Base-by-base conservation (phyloP, 2,888 invertebrate genomes). In the Drosophila lutescens region DNA sequence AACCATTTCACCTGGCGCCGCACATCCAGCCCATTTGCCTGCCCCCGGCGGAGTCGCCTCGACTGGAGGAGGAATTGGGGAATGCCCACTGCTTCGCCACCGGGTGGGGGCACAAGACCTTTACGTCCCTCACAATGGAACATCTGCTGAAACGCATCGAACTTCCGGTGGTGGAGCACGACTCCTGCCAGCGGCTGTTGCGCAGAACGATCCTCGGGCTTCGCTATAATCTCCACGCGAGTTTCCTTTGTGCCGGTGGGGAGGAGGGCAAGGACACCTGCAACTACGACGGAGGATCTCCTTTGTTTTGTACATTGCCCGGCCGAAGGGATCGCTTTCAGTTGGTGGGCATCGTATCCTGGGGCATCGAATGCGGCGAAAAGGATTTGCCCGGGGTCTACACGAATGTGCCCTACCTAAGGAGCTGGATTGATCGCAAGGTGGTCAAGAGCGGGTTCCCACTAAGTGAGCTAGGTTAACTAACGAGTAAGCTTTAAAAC, bases 161-260 rank as follows among this genome's bases (percentile, higher is more conserved):
- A 9, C 79, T 97, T 10, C 96, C 96, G 0, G 92, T 96, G 0
- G 94, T 96, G 0, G 93, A 93, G 0, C 93, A 92, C 71, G 63
- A 65, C 1, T 72, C 73, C 0, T 94, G 94, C 62, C 92, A 93
- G 67, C 20, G 70, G 0, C 69, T 89, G 2, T 91, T 97, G 0
- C 93, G 95, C 0, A 92, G 4, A 90, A 66, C 96, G 0, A 92
- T 95, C 2, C 92, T 97, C 0, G 96, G 96, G 0, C 91, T 91
- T 0, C 93, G 93, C 84, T 97, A 95, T 90, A 78, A 91, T 36
- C 92, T 97, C 1, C 94, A 96, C 80, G 79, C 92, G 0, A 94
- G 94, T 12, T 96, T 96, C 90, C 93, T 96, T 69, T 97, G 97
- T 83, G 96, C 96, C 0, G 96, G 96, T 0, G 96, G 96, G 0